phyloP scores from a whole-genome alignment of 1,140 invertebrate species.

The Anadara kagoshimensis region DNA sequence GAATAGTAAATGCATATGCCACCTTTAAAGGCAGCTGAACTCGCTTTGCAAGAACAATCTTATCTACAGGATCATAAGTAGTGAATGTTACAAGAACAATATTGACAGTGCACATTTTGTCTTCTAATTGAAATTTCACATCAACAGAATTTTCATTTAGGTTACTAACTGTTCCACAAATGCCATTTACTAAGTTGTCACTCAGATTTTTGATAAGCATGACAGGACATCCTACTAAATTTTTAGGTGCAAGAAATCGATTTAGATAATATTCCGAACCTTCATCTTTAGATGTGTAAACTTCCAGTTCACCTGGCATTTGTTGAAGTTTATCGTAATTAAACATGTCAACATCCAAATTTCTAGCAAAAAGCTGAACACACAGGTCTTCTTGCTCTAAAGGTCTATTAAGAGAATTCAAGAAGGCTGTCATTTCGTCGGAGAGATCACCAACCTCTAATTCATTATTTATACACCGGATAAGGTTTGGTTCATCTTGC shows the following conservation, averaged over 20 bases:
- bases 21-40: conserved; percentile 27
- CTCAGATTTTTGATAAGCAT: conserved; percentile 22
- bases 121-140: neutral
- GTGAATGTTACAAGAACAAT: neutral
- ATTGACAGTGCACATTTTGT: neutral
- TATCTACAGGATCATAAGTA: conserved; percentile 22
- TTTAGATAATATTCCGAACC: neutral
- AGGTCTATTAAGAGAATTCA: neutral
- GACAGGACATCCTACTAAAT: conserved; percentile 17
- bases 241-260: conserved; percentile 9
- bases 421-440: conserved; percentile 15
- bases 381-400: neutral
- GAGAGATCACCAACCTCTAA: conserved; percentile 1
- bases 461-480: conserved; percentile 17
- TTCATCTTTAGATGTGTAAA: conserved; percentile 4
- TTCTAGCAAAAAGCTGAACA: conserved; percentile 30
- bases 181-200: conserved; percentile 29
- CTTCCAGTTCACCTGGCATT: neutral
- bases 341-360: conserved; percentile 28
- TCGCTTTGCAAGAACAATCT: conserved; percentile 8
- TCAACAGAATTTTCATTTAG: neutral
- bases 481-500: conserved; percentile 4
- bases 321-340: conserved; percentile 12
- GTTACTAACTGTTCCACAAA: conserved; percentile 2
- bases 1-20: conserved; percentile 36